Evolutionary conservation across 1,140 invertebrate species (phyloP), one percentile per base, ranked within the genome.

Genomic region (Notospermus geniculatus): DNA sequence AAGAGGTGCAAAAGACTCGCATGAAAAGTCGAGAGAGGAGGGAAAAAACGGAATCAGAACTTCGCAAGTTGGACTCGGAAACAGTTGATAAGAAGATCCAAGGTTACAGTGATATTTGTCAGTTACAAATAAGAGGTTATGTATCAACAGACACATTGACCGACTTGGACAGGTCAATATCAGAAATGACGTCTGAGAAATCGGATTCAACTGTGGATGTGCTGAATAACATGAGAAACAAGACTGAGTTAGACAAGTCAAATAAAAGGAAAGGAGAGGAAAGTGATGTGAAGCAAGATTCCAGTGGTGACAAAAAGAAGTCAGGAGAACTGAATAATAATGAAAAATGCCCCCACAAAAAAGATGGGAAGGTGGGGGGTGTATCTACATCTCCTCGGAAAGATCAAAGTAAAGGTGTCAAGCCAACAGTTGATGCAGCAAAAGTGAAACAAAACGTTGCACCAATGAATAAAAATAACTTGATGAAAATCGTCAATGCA

Each of bases 401-500:
- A n/a, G 19, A 50, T 50, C 5, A 5, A 27, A 27, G 4, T 7
- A 50, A 50, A 50, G n/a, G 5, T 27, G 46, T 36, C 4, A 36
- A 36, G 15, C 32, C 32, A 7, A 15, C 32, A 36, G 32, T 50
- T n/a, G 46, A 50, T 50, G 9, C 46, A 27, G 46, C 46, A 27
- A 50, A 50, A n/a, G 46, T 50, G 25, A 53, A 52, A 46, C n/a
- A 41, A 39, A 46, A 30, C 22, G 22, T n/a, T 36, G 32, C 22
- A 30, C 57, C 60, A 22, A 9, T 63, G 32, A 65, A 56, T 27
- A 67, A 68, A 58, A 69, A 71, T 7, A 60, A 65, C 23, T 61
- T 73, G 45, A 57, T 66, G 30, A 71, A 69, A 60, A 69, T 73
- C 67, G 64, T 73, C 13, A 73, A 71, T 46, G 61, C 69, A 15